Evolutionary conservation across 2,113 vertebrate genomes (phyloP).

Genomic region (Pachypanchax playfairii): DNA sequence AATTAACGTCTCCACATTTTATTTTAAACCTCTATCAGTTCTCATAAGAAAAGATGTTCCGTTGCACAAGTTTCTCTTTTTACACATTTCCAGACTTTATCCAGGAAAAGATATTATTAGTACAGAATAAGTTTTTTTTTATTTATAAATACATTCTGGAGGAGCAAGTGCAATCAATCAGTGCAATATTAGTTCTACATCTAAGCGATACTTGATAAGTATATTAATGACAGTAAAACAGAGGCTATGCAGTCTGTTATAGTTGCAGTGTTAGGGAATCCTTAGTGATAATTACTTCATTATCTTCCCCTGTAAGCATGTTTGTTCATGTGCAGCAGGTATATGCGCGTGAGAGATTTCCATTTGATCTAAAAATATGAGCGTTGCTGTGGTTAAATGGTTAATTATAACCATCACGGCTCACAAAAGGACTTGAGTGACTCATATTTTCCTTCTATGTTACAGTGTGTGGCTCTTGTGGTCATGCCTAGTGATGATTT

Average conservation of each 20-base stretch:
- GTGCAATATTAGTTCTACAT: conserved; percentile 43
- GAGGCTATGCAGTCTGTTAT: conserved; percentile 5
- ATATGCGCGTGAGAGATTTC: conserved; percentile 40
- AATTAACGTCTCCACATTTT: not conserved
- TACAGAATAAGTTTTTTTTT: not conserved
- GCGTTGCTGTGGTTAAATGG: conserved; percentile 23
- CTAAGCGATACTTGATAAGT: conserved; percentile 5
- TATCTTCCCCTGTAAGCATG: conserved; percentile 17
- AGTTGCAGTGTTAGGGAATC: conserved; percentile 24
- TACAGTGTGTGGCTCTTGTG: conserved; percentile 26
- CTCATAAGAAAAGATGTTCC: not conserved
- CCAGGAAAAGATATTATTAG: not conserved
- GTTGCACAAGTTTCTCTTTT: conserved; percentile 8
- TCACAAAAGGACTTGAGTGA: conserved; percentile 2
- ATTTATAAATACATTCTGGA: conserved; percentile 15
- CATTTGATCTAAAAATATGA: conserved; percentile 10
- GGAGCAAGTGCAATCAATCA: conserved; percentile 54
- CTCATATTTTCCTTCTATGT: conserved; percentile 26
- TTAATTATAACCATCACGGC: not conserved
- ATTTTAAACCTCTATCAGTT: not conserved
- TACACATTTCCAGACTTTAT: conserved; percentile 9
- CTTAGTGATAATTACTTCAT: conserved; percentile 8
- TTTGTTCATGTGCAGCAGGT: conserved; percentile 33
- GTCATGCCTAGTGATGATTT: conserved; percentile 30
- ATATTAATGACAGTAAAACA: not conserved